phyloP scores from a whole-genome alignment of 1,140 invertebrate genomes.

The Tetramorium parvispinum region DNA sequence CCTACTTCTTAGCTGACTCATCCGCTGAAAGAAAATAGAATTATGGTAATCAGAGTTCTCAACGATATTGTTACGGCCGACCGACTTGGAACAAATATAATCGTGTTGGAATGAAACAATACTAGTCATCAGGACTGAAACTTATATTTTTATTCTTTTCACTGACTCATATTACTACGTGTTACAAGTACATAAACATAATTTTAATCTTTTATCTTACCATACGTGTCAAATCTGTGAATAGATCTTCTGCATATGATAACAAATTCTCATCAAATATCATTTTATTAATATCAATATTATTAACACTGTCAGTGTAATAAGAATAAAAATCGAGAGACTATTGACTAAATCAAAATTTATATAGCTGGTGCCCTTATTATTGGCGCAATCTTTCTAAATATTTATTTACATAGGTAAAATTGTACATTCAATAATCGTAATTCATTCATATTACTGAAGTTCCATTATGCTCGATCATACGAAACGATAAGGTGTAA shows the following conservation, averaged over 20 bases:
- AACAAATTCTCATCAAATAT: neutral
- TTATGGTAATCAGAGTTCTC: constrained; percentile 69
- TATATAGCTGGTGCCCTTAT: neutral
- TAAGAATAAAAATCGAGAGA: neutral
- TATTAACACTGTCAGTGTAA: neutral
- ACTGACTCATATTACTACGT: neutral
- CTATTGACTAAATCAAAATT: constrained; percentile 7
- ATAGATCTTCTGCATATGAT: neutral
- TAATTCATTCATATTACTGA: neutral
- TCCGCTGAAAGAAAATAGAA: constrained; percentile 67
- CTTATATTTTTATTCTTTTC: neutral
- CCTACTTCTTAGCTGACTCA: constrained; percentile 66
- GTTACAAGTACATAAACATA: neutral
- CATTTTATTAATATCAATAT: neutral
- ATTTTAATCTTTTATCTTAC: neutral
- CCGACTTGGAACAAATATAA: constrained; percentile 53
- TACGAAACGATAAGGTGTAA: constrained; percentile 22
- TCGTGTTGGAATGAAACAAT: constrained; percentile 23
- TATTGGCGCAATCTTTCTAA: neutral
- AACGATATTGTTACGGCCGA: constrained; percentile 40
- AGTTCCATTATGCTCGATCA: constrained; percentile 35
- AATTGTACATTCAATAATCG: neutral
- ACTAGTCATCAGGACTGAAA: neutral
- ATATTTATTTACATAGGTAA: neutral
- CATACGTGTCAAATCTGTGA: neutral